Percentiles rank a stretch among this genome's conserved stretches.
These are phyloP conservation scores for Naso thynnoides DNA, from an alignment of 2,797 vertebrate genomes.

Conservation along the genomic window DNA sequence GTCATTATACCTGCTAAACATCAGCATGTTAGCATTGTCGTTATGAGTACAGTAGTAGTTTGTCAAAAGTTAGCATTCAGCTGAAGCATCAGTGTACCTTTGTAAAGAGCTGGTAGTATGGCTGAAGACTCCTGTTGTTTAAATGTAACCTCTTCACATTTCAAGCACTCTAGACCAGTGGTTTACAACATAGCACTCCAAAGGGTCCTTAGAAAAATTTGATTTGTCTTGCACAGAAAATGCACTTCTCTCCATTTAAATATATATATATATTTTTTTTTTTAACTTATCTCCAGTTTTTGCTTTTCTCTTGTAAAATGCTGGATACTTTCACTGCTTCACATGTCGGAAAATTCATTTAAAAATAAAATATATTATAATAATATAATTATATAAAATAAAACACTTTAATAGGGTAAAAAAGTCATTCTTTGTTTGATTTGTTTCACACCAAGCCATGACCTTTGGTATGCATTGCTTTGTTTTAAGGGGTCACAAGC, in stretches of 20 bases:
- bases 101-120: neutral
- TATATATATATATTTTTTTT: neutral
- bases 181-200: neutral
- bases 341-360: neutral
- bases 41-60: neutral
- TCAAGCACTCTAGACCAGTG: neutral
- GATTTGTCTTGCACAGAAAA: no score
- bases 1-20: neutral
- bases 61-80: neutral
- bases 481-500: no score
- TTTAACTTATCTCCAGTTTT: neutral
- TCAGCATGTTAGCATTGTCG: neutral
- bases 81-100: neutral
- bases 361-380: no score
- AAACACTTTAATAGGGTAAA: neutral
- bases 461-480: no score
- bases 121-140: neutral
- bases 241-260: neutral
- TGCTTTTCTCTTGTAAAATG: neutral
- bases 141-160: neutral
- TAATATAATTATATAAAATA: neutral
- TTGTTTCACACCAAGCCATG: no score
- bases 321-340: neutral
- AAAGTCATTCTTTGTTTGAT: neutral
- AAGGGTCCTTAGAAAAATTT: neutral